A percentile compares a stretch with the other conserved stretches of the same genome.
These are phyloP conservation scores for Eucera pruinosa DNA, from an alignment of 2,888 invertebrate genomes.

Conservation along the genomic window DNA sequence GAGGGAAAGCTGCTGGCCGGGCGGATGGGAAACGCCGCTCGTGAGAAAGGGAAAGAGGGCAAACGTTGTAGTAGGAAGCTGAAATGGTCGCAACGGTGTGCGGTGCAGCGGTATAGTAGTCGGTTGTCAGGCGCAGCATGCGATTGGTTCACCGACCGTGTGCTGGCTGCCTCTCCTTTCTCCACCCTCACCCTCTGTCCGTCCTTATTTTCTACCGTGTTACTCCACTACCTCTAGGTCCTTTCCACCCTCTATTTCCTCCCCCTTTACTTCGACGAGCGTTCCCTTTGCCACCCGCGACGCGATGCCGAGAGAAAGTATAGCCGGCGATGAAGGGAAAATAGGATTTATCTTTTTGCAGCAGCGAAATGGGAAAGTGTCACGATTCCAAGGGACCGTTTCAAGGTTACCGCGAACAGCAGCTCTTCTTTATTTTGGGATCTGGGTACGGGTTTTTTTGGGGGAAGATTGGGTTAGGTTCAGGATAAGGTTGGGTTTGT, in stretches of 20 bases:
- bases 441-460: no score
- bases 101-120: constrained; percentile 79
- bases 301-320: no score
- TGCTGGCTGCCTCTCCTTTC: constrained; percentile 68
- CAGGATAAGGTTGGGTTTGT: no score
- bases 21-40: constrained; percentile 55
- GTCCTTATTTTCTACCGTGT: constrained; percentile 63
- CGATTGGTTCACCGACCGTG: constrained; percentile 78
- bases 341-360: constrained; percentile 9
- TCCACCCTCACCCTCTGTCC: constrained; percentile 52
- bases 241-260: constrained; percentile 26
- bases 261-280: constrained; percentile 9
- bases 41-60: constrained; percentile 61
- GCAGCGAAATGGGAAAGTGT: neutral
- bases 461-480: no score
- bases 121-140: constrained; percentile 80
- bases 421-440: no score
- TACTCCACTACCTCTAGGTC: constrained; percentile 54
- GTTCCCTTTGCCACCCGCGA: no score
- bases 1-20: constrained; percentile 43
- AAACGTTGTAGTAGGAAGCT: constrained; percentile 76
- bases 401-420: neutral
- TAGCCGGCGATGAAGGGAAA: no score
- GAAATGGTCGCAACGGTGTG: constrained; percentile 79
- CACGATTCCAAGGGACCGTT: neutral